Evolutionary conservation across 2,113 vertebrate species (phyloP).

Genomic region (Oncorhynchus mykiss): DNA sequence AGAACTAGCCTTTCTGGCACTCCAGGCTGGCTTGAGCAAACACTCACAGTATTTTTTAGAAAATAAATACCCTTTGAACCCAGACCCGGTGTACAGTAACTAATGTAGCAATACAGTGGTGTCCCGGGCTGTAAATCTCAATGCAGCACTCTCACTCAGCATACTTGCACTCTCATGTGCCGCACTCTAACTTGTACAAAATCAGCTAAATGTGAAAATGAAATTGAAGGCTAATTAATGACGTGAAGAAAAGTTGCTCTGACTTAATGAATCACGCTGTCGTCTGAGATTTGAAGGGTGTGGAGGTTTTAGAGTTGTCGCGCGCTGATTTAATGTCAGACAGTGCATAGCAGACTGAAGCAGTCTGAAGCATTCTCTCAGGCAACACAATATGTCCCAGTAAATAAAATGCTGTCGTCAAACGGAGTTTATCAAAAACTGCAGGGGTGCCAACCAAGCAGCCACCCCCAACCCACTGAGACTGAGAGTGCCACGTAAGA

Average conservation of each 20-base stretch:
- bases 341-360: background rate
- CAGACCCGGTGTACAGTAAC: no score
- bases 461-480: background rate
- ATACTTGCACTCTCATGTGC: no score
- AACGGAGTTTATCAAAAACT: background rate
- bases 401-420: slow-evolving; percentile 2
- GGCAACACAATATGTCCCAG: background rate
- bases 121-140: background rate
- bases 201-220: background rate
- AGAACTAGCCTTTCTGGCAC: no score
- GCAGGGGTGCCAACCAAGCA: background rate
- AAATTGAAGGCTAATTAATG: background rate
- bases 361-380: background rate
- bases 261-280: background rate
- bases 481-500: background rate
- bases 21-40: no score
- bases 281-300: slow-evolving; percentile 1
- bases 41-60: no score
- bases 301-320: background rate
- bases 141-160: background rate
- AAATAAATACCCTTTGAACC: no score
- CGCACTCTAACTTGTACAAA: background rate
- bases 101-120: no score
- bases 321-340: slow-evolving; percentile 2
- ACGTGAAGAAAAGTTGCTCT: background rate